These are phyloP conservation scores for Ophion obscuratus DNA, from an alignment of 2,888 invertebrate species.

Conservation along the genomic window DNA sequence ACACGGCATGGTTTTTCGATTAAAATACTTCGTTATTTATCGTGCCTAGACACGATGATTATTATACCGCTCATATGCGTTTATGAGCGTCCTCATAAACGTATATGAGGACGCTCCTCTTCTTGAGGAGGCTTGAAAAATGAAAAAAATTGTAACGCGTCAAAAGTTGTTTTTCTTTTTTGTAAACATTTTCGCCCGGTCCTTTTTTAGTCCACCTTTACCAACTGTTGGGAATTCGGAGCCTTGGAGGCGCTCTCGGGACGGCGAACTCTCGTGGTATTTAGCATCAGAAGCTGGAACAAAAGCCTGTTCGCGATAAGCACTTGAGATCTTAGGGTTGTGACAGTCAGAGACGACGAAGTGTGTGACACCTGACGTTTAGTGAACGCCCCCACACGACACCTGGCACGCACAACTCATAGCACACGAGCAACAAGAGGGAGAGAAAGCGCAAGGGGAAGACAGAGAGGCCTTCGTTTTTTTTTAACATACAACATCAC, in stretches of 20 bases:
- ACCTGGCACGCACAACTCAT: conserved; percentile 72
- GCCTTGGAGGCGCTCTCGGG: neutral
- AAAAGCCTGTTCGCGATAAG: conserved; percentile 7
- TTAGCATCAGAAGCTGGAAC: conserved; percentile 32
- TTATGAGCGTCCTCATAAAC: conserved; percentile 7
- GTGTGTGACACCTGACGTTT: conserved; percentile 73
- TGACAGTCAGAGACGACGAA: conserved; percentile 53
- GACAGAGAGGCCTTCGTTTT: neutral
- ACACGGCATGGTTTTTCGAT: conserved; percentile 51
- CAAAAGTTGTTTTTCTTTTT: neutral
- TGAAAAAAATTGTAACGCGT: neutral
- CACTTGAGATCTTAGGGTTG: conserved; percentile 32
- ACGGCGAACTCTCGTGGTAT: neutral
- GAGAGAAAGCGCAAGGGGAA: neutral
- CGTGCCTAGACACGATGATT: conserved; percentile 26
- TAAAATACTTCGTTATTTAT: conserved; percentile 57
- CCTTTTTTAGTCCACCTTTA: neutral
- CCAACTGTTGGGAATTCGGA: neutral
- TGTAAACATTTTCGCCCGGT: neutral
- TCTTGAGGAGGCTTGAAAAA: neutral
- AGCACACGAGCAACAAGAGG: conserved; percentile 18
- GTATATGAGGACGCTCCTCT: neutral
- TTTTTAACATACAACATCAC: conserved; percentile 43
- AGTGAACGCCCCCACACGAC: conserved; percentile 79
- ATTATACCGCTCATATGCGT: conserved; percentile 42